Evolutionary conservation across 2,113 vertebrate genomes (phyloP), one percentile per base, ranked within the genome.

Genomic region (Pseudorectes ferrugineus): DNA sequence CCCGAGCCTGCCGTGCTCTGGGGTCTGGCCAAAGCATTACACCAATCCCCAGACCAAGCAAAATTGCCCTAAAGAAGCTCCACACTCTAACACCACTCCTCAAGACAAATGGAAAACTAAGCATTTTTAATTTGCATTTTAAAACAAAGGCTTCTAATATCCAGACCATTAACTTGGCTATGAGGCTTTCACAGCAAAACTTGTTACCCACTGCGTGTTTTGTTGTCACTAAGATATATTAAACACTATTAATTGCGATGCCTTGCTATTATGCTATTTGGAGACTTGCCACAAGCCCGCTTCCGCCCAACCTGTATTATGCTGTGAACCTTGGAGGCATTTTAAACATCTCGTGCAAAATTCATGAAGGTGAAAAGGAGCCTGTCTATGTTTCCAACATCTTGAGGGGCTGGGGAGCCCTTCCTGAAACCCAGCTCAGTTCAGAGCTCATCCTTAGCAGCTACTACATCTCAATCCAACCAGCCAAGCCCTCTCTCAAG

Each of bases 101-200:
- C 61, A 28, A 92, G 79, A 89, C 73, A 79, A 96, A 87, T 15
- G 35, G 78, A 76, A 80, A 96, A 89, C 72, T 43, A 66, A 59
- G 38, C 51, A 79, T 88, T 95, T 95, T 89, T 94, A 89, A 96
- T 92, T 87, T 91, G 91, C 71, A 83, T 93, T 95, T 97, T 92
- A 86, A 95, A 97, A 88, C 65, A 95, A 93, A 92, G 42, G 23
- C 83, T 88, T 95, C 93, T 92, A 75, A 88, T 72, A 96, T 92
- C 93, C 89, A 80, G 82, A 52, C 94, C 90, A 95, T 96, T 97
- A 76, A 94, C 96, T 97, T 94, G 61, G 45, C 62, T 85, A 21
- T 5, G 70, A 89, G 66, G 88, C 87, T 96, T 78, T 75, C 83
- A 63, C 22, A 88, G 75, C 88, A 68, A 59, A 95, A 85, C 88